Conservation (phyloP, 2,888 invertebrate species). For the Philereme vetulata region DNA sequence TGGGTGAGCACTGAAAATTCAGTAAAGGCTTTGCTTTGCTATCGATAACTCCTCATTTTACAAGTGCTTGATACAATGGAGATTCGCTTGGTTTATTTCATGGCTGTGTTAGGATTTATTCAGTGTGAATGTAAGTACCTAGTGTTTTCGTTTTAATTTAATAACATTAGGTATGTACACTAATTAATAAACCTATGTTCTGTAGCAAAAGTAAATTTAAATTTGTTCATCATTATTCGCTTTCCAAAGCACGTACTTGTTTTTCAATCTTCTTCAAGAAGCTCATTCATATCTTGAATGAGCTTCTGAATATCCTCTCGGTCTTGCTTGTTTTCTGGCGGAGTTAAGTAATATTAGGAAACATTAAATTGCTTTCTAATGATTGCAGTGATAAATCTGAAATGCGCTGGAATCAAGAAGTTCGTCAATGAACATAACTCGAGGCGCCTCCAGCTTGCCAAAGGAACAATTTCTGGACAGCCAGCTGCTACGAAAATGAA, state of each 20-base stretch:
- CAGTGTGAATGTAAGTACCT: slow-evolving; percentile 34
- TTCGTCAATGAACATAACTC: slow-evolving; percentile 56
- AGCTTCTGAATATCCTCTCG: slow-evolving; percentile 81
- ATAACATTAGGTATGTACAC: too few relatives aligned
- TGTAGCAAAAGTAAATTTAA: background rate
- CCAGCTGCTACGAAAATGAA: slow-evolving; percentile 54
- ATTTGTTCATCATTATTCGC: slow-evolving; percentile 7
- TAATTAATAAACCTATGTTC: too few relatives aligned
- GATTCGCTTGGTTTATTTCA: slow-evolving; percentile 49
- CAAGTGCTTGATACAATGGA: slow-evolving; percentile 54
- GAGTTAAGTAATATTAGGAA: slow-evolving; percentile 47
- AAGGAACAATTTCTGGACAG: slow-evolving; percentile 48
- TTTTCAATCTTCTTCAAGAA: slow-evolving; percentile 45
- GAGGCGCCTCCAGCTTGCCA: slow-evolving; percentile 44
- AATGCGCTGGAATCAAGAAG: slow-evolving; percentile 43
- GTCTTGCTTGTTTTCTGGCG: slow-evolving; percentile 86
- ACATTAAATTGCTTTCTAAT: slow-evolving; percentile 29
- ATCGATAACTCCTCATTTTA: slow-evolving; percentile 23
- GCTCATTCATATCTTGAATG: slow-evolving; percentile 66
- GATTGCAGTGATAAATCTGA: slow-evolving; percentile 43
- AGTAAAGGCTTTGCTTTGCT: slow-evolving; percentile 28
- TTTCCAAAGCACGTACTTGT: slow-evolving; percentile 65
- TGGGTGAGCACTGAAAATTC: slow-evolving; percentile 35
- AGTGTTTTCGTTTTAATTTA: slow-evolving; percentile 3
- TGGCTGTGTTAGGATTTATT: slow-evolving; percentile 41